Base-by-base conservation (phyloP, 2,888 invertebrate genomes). In the Hetaerina titia region DNA sequence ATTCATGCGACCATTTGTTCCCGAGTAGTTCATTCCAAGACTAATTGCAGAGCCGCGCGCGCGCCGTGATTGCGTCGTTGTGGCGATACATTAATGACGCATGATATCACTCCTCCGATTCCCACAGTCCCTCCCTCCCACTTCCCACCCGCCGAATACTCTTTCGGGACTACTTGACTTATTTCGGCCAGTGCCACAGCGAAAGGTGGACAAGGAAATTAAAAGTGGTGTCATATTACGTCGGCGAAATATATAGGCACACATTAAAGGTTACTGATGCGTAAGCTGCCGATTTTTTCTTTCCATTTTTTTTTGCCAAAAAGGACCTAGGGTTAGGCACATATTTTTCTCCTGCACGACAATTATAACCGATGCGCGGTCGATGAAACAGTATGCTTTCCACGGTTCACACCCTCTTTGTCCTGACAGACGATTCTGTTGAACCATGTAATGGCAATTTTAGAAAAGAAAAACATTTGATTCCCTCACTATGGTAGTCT, bases 51-150 rank as follows among this genome's bases (percentile, higher is more conserved):
- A 25, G 64, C 17, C 64, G 11, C 81, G 25, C 31, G 81, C 64
- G 64, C 22, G 69, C 56, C 19, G 92, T 92, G 92, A 92, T 92
- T 92, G 92, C 92, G 74, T 92, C 92, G 69, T 92, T 92, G 31
- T 92, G 64, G 69, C 56, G 69, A 56, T 56, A 69, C 64, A 92
- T 92, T 92, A 69, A 92, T 56, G 92, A 69, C 69, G 92, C 69
- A 74, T 57, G 92, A 92, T 56, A 56, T 69, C 57, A 81, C 56
- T 69, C 56, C 19, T 74, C 74, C 58, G 56, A 7, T 8, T 69
- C 19, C 69, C 63, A 64, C 45, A 56, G 69, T 63, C 22, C 56
- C 45, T 45, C 45, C 1, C 19, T 7, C 13, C 45, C 56, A 4
- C 2, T 1, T 4, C 45, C 56, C 22, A 8, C 22, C 4, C 56